Base-by-base conservation (phyloP, 2,888 invertebrate species). In the Sarcophaga variegata region DNA sequence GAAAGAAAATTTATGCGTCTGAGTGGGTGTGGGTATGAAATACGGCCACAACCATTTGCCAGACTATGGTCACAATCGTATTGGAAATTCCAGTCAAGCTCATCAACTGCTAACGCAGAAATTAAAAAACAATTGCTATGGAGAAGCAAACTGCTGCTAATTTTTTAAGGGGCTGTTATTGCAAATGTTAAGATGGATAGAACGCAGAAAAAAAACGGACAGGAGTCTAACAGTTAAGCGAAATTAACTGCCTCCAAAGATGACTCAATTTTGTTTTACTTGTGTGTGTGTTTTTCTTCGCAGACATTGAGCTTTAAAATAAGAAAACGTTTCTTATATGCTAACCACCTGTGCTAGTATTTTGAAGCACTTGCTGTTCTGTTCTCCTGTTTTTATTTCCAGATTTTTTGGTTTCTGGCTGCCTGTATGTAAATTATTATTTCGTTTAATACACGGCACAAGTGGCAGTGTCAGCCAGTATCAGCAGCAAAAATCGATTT, bases 401-500 rank as follows among this genome's bases (percentile, higher is more conserved):
- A 37, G 10, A 8, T 3, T 3, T 54, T 54, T 54, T 54, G 37
- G 2, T 2, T 54, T 54, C 22, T 4, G 17, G 5, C 54, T 54
- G 54, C 4, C 54, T 54, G 54, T 54, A 54, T 54, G 17, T 12
- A 54, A 54, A 54, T 54, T 54, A 54, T 54, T 54, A 54, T 54
- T 66, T 66, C 27, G 67, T n/a, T 17, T 37, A 67, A 27, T 66
- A 22, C 66, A 27, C 37, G 8, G 60, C 72, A 72, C 62, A n/a
- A 62, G 72, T 37, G 59, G 10, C n/a, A 27, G 8, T 17, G 27
- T 37, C 37, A 10, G 22, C 69, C 59, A 75, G 47, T 25, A 63
- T 62, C 74, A 64, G 70, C 67, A 75, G 75, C 79, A 87, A 76
- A 83, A 84, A 79, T 84, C 87, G 84, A 84, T 81, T 79, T 83